phyloP scores from a whole-genome alignment of 2,888 invertebrate genomes.

The Rhamnusium bicolor region DNA sequence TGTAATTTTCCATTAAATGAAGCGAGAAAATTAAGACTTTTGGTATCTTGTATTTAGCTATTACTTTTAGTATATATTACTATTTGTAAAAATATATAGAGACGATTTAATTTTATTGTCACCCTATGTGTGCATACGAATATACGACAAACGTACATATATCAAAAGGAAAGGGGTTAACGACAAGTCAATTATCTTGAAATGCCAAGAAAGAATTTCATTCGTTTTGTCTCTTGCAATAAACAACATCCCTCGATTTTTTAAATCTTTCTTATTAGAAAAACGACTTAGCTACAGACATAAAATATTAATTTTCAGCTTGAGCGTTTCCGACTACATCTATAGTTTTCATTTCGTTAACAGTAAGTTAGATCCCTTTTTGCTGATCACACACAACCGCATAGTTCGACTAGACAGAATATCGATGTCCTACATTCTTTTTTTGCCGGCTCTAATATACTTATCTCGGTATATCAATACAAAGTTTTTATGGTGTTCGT shows the following conservation, averaged over 20 bases:
- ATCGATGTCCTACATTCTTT: slow-evolving; percentile 47
- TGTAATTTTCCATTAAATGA: no score
- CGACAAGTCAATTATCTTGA: not conserved
- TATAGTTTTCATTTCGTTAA: slow-evolving; percentile 17
- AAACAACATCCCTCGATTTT: slow-evolving; percentile 7
- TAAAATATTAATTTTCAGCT: slow-evolving; percentile 10
- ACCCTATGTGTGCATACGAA: no score
- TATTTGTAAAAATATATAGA: no score
- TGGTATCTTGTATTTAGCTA: no score
- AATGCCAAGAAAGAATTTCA: not conserved
- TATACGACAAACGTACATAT: no score
- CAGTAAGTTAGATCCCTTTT: slow-evolving; percentile 40
- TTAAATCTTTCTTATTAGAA: slow-evolving; percentile 2
- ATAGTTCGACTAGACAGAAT: slow-evolving; percentile 47
- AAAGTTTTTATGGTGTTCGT: slow-evolving; percentile 33
- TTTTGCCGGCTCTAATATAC: slow-evolving; percentile 49
- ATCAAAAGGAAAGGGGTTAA: not conserved
- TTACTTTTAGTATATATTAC: no score
- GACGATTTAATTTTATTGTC: no score
- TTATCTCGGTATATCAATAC: slow-evolving; percentile 45
- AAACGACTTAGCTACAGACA: not conserved
- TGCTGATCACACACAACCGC: slow-evolving; percentile 48
- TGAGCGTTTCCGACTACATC: not conserved
- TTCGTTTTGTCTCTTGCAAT: not conserved
- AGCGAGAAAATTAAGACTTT: no score